Evolutionary conservation across 1,140 invertebrate species (phyloP).

Genomic region (Cepaea nemoralis): DNA sequence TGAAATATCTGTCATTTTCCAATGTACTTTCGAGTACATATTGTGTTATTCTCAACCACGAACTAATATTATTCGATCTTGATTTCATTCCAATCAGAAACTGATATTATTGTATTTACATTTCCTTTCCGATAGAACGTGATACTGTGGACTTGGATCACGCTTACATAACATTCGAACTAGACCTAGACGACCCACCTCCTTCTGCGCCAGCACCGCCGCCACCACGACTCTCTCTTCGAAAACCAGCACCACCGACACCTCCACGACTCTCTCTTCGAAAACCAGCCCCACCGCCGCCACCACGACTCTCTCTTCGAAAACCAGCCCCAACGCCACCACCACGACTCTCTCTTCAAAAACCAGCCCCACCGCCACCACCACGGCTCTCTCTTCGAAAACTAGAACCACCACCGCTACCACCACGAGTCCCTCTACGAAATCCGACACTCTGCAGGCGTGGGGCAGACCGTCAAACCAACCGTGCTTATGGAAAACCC

Average conservation of each 20-base stretch:
- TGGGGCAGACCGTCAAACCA: not conserved
- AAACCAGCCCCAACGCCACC: not conserved
- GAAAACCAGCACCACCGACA: not conserved
- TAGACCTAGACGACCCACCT: not conserved
- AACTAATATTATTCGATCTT: too few species aligned
- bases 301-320: not conserved
- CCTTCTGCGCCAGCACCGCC: not conserved
- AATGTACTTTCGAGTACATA: too few species aligned
- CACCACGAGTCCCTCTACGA: not conserved
- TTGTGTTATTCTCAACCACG: too few species aligned
- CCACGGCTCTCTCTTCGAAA: not conserved
- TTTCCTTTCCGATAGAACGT: not conserved
- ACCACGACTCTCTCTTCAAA: not conserved
- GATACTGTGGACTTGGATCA: not conserved
- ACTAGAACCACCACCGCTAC: not conserved
- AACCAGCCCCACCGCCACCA: not conserved
- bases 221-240: not conserved
- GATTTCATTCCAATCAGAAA: too few species aligned
- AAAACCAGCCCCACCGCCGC: not conserved
- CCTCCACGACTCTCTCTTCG: not conserved
- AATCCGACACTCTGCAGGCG: not conserved
- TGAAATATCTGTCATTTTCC: too few species aligned
- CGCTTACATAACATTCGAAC: not conserved
- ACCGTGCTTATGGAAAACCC: not conserved
- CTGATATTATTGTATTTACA: too few species aligned